Evolutionary conservation across 2,888 invertebrate species (phyloP).

Genomic region (Drosophila kuntzei): DNA sequence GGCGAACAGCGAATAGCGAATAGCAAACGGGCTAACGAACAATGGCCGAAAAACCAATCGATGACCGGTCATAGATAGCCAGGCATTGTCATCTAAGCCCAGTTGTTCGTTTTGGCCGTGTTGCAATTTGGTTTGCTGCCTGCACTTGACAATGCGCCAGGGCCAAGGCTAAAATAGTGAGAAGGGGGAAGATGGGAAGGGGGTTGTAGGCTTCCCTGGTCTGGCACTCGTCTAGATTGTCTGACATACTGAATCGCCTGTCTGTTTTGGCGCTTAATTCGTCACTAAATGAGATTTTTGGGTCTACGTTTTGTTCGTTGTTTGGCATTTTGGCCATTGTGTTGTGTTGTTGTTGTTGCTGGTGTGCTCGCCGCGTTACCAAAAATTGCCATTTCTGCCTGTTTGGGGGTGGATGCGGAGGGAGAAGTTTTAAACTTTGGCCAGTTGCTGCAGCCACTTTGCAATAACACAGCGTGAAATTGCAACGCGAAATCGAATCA

Average conservation of each 20-base stretch:
- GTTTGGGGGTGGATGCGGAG: slow-evolving; percentile 30
- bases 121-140: slow-evolving; percentile 18
- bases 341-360: slow-evolving; percentile 37
- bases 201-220: slow-evolving; percentile 3
- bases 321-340: slow-evolving; percentile 25
- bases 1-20: slow-evolving; percentile 49
- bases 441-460: slow-evolving; percentile 76
- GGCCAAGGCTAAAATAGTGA: slow-evolving; percentile 8
- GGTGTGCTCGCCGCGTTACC: slow-evolving; percentile 19
- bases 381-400: slow-evolving; percentile 57
- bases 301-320: slow-evolving; percentile 27
- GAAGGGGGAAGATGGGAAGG: background rate
- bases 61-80: slow-evolving; percentile 73
- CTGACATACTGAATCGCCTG: slow-evolving; percentile 78
- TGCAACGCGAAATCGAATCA: slow-evolving; percentile 85
- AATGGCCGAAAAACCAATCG: slow-evolving; percentile 75
- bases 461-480: slow-evolving; percentile 85
- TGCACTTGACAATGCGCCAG: slow-evolving; percentile 73
- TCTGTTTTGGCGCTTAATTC: slow-evolving; percentile 84
- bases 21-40: slow-evolving; percentile 51
- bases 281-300: slow-evolving; percentile 83
- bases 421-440: background rate
- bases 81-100: slow-evolving; percentile 54
- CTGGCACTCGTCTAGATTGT: slow-evolving; percentile 33
- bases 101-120: slow-evolving; percentile 18